phyloP scores from a whole-genome alignment of 2,113 vertebrate genomes.

The Hirundichthys speculiger region DNA sequence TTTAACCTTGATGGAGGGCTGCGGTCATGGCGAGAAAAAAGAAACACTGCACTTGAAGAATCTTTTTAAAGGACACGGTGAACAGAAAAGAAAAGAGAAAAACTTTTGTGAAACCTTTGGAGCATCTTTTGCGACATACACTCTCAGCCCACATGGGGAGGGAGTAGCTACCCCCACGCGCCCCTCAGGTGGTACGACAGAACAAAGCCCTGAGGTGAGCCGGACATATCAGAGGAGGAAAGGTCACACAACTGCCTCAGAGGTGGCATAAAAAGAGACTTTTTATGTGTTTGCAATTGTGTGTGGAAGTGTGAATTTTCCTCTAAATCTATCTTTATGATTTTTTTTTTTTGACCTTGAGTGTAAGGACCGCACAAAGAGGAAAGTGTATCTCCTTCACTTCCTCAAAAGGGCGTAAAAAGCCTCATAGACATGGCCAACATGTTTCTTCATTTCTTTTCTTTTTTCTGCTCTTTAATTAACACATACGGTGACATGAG shows the following conservation, averaged over 20 bases:
- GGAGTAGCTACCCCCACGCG: slow-evolving; percentile 16
- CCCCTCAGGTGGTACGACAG: slow-evolving; percentile 62
- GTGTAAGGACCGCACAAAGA: slow-evolving; percentile 7
- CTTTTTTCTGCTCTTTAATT: too few relatives aligned
- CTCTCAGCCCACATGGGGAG: slow-evolving; percentile 8
- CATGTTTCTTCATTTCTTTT: too few relatives aligned
- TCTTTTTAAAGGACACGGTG: slow-evolving; percentile 44
- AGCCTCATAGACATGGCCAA: too few relatives aligned
- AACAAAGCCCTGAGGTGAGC: slow-evolving; percentile 59
- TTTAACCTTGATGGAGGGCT: slow-evolving; percentile 28
- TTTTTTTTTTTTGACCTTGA: slow-evolving; percentile 35
- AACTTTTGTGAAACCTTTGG: slow-evolving; percentile 31
- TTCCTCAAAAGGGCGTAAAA: not conserved
- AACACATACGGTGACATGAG: too few relatives aligned
- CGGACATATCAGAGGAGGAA: slow-evolving; percentile 55
- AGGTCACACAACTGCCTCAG: slow-evolving; percentile 45
- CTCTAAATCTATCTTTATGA: slow-evolving; percentile 3
- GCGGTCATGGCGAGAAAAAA: not conserved
- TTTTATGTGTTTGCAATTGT: slow-evolving; percentile 30
- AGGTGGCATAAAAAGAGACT: slow-evolving; percentile 30
- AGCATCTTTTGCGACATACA: slow-evolving; percentile 28
- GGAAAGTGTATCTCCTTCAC: slow-evolving; percentile 7
- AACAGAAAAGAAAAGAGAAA: slow-evolving; percentile 3
- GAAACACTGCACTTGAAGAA: slow-evolving; percentile 23
- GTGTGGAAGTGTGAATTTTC: not conserved